A percentile compares a stretch with the other conserved stretches of the same genome.
Conservation (phyloP, 53 echinoderm and acorn worm genomes). For the Apostichopus leukothele region DNA sequence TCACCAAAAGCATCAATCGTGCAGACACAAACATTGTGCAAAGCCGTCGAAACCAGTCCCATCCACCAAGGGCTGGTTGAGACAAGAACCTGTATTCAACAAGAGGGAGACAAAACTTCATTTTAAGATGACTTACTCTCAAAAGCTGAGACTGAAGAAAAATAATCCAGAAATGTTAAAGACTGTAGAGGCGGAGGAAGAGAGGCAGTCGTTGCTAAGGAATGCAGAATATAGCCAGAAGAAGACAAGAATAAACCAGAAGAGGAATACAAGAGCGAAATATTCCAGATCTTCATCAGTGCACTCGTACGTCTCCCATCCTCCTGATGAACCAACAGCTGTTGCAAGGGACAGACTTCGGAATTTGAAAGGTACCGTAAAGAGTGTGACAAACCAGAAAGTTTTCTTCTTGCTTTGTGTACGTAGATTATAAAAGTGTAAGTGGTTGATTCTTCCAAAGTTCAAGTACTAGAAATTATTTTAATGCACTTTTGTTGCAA, state of each 20-base stretch:
- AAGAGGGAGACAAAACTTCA: slow-evolving; percentile 63
- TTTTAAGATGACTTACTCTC: slow-evolving; percentile 90
- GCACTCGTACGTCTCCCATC: background rate
- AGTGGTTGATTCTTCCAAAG: too few relatives aligned
- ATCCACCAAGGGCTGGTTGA: slow-evolving; percentile 71
- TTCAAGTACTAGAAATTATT: too few relatives aligned
- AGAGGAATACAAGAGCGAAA: background rate
- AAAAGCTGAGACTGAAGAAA: slow-evolving; percentile 80
- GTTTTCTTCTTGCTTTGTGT: too few relatives aligned
- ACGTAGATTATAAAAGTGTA: too few relatives aligned
- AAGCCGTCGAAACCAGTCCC: slow-evolving; percentile 69
- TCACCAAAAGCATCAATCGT: slow-evolving; percentile 51
- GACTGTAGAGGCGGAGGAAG: slow-evolving; percentile 63
- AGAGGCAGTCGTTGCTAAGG: slow-evolving; percentile 32
- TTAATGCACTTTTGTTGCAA: too few relatives aligned
- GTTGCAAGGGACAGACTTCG: background rate
- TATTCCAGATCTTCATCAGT: slow-evolving; percentile 12
- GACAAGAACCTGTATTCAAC: slow-evolving; percentile 66
- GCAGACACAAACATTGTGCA: slow-evolving; percentile 76
- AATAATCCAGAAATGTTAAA: slow-evolving; percentile 86
- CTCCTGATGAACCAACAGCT: background rate
- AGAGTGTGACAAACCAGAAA: too few relatives aligned
- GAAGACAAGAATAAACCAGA: background rate
- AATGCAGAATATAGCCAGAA: slow-evolving; percentile 12
- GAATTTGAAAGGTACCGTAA: background rate